Base-by-base conservation (phyloP, 2,797 vertebrate species). In the Megaceryle alcyon region DNA sequence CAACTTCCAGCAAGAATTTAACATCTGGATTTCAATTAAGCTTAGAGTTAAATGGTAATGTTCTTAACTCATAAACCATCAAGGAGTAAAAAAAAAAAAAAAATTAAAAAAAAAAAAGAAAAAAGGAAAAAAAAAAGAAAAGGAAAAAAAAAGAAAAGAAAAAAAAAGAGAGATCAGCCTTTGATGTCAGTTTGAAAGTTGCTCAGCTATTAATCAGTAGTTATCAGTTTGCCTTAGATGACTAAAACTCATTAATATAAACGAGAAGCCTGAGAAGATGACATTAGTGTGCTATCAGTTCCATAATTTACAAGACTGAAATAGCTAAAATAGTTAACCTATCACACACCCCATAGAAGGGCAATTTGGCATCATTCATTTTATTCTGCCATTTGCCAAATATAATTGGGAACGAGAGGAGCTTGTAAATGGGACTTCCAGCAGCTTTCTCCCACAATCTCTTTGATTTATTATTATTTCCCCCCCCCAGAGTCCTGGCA, bases 231-330 rank as follows among this genome's bases (percentile, higher is more conserved):
- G 90, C 87, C 94, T 96, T 91, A 96, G 90, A 94, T 94, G 94
- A 96, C 95, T 94, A 92, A 97, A 96, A 96, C 97, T 97, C 97
- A 98, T 98, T 98, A 98, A 97, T 97, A 97, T 60, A 97, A 97
- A 98, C 82, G 92, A 98, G 97, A 73, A 96, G 92, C 79, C 97
- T 97, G 96, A 97, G 97, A 97, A 92, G 95, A 94, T 72, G 92
- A 86, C 86, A 98, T 98, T 98, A 97, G 92, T 51, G 82, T 65
- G 94, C 92, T 95, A 96, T 97, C 97, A 97, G 93, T 84, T 91
- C 90, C 96, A 97, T 84, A 68, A 97, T 96, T 96, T 94, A 94
- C 56, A 61, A 85, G 78, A 53, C 43, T 54, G 94, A 87, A 95
- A 94, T 77, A 96, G 96, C 84, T 95, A 89, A 95, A 96, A 96